Percentiles rank a stretch among this genome's conserved stretches.
Conservation (phyloP, 2,797 vertebrate genomes). For the Cynopterus sphinx region DNA sequence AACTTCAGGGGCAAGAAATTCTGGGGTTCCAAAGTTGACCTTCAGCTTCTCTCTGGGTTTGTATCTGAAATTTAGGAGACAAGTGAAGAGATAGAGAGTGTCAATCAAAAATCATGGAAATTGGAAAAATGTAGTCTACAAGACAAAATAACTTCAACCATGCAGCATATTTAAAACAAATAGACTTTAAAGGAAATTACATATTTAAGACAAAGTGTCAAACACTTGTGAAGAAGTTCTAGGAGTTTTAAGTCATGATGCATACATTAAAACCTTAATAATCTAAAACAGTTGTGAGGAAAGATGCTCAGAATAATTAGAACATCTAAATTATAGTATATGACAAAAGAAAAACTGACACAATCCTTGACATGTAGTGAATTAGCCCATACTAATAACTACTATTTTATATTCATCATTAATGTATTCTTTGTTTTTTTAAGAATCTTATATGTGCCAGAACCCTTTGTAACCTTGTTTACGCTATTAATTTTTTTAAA, state of each 20-base stretch:
- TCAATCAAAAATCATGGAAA: neutral
- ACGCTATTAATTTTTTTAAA: neutral
- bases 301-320: neutral
- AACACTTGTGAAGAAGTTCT: neutral
- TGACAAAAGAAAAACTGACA: neutral
- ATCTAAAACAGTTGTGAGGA: neutral
- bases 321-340: neutral
- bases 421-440: neutral
- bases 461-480: neutral
- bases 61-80: slow-evolving; percentile 87
- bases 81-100: neutral
- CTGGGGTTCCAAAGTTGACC: slow-evolving; percentile 98
- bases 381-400: neutral
- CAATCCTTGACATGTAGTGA: neutral
- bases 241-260: neutral
- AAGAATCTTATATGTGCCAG: neutral
- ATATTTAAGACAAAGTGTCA: neutral
- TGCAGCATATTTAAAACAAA: neutral
- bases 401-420: neutral
- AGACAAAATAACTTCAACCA: neutral
- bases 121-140: neutral
- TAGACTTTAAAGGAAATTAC: neutral
- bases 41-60: slow-evolving; percentile 97
- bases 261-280: neutral
- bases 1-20: slow-evolving; percentile 97